phyloP scores from a whole-genome alignment of 2,113 vertebrate genomes.

The Origma solitaria region DNA sequence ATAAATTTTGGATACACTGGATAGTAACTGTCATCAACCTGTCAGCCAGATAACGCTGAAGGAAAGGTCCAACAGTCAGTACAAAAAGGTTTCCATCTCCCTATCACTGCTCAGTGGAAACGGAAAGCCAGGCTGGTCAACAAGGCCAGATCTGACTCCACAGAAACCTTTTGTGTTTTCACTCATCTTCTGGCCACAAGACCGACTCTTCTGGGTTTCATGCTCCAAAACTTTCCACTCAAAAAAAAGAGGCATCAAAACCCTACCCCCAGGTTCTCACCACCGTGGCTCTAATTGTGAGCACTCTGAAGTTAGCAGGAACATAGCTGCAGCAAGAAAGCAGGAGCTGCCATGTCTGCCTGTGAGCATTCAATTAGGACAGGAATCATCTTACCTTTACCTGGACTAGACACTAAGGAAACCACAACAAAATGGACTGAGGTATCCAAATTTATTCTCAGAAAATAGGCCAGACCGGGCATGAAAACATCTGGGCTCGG shows the following conservation, averaged over 20 bases:
- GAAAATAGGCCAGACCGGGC: constrained; percentile 44
- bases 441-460: constrained; percentile 7
- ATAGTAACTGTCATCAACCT: neutral
- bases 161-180: neutral
- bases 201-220: neutral
- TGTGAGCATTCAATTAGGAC: neutral
- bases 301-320: neutral
- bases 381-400: neutral
- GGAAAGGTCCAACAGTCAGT: neutral
- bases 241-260: neutral
- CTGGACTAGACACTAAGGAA: constrained; percentile 30
- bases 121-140: neutral
- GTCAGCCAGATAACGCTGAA: neutral
- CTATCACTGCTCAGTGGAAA: neutral
- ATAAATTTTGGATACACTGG: neutral
- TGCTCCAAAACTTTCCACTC: neutral
- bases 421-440: constrained; percentile 52
- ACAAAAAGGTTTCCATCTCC: neutral
- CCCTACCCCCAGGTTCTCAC: neutral
- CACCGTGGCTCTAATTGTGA: fast-evolving
- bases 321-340: neutral
- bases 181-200: neutral
- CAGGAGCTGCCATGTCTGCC: neutral
- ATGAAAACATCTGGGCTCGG: constrained; percentile 54
- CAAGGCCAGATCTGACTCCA: neutral